Base-by-base conservation (phyloP, 2,888 invertebrate genomes). In the Acanthosoma haemorrhoidale region DNA sequence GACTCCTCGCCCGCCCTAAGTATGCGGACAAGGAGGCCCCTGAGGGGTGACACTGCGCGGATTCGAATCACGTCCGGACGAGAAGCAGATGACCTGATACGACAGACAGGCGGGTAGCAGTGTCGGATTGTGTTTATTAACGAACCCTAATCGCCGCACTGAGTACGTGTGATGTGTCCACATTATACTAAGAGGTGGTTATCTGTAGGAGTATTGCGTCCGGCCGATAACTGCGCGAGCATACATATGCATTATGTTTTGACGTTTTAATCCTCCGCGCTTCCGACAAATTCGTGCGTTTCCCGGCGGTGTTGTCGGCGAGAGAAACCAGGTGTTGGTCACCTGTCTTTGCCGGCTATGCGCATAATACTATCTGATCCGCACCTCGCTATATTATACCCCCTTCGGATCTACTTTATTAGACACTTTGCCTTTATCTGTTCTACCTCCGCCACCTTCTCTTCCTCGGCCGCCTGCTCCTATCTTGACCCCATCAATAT, bases 351-450 rank as follows among this genome's bases (percentile, higher is more conserved):
- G 5, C 25, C 21, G 51, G 51, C 51, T 51, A 51, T 51, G 51
- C 25, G n/a, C 41, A 41, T 64, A 64, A 64, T 64, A 41, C 64
- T 64, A 64, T 64, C 64, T 39, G 64, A 64, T 64, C 64, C 18
- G 32, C 4, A 9, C 32, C 51, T 43, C 25, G 25, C n/a, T 13
- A 25, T 51, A 51, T 51, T 51, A 51, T 51, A 51, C 51, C 51
- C 16, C 64, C 64, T 64, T 64, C 15, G 41, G 15, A 25, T 31
- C 64, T 39, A 64, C 41, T 64, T 64, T 64, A 64, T 64, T 64
- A 64, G 64, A 64, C 64, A 64, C 64, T 64, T 41, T 15, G 34
- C 39, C 39, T 64, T 64, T 64, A 64, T 64, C 64, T 41, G 29
- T 11, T 29, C 25, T 15, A 57, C 51, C 21, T 51, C 51, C 18